These are phyloP conservation scores for Caligus rogercresseyi DNA, from an alignment of 1,140 invertebrate species.

Conservation along the genomic window DNA sequence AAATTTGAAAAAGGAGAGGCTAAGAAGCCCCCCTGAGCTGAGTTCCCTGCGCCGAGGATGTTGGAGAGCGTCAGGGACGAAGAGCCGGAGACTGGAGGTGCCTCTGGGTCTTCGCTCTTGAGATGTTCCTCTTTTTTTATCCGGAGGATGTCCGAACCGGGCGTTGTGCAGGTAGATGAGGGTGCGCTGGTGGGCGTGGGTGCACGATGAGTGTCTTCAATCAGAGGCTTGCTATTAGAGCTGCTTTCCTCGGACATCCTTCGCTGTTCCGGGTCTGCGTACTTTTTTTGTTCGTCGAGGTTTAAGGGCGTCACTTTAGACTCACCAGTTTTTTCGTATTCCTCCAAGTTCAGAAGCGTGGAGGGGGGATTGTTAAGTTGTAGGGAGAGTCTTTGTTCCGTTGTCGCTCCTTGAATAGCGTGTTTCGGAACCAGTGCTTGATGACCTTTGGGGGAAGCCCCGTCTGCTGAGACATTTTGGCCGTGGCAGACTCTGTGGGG, in stretches of 20 bases:
- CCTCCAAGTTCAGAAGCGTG: constrained; percentile 83
- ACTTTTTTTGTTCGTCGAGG: constrained; percentile 15
- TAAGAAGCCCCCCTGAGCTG: neutral
- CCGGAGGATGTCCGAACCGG: neutral
- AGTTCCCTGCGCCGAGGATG: neutral
- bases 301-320: constrained; percentile 51
- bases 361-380: constrained; percentile 95
- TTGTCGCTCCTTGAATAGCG: constrained; percentile 96
- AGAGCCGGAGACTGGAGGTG: neutral
- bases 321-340: constrained; percentile 97
- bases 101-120: neutral
- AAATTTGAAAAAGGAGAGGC: neutral
- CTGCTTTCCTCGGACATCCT: neutral
- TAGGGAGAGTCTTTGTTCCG: constrained; percentile 97
- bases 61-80: neutral
- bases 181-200: neutral
- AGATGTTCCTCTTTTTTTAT: neutral
- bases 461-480: constrained; percentile 84
- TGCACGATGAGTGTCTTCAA: neutral
- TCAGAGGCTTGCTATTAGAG: neutral
- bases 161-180: neutral
- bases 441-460: constrained; percentile 93
- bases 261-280: neutral
- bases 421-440: constrained; percentile 98
- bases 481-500: constrained; percentile 87